Conservation (phyloP, 2,113 vertebrate species). For the Corythaixoides concolor region DNA sequence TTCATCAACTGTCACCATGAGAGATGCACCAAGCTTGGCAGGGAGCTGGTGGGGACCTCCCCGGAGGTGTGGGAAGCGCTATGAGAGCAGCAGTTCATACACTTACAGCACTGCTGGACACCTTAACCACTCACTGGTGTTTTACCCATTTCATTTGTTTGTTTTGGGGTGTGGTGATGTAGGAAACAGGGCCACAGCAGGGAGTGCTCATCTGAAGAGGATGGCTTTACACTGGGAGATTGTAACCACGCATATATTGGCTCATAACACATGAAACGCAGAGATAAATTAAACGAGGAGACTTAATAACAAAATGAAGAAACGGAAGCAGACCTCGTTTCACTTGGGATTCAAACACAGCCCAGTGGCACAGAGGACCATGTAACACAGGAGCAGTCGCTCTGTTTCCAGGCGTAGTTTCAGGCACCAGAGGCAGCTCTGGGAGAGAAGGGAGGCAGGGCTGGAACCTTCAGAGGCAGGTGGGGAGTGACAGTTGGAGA, state of each 20-base stretch:
- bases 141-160: neutral
- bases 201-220: neutral
- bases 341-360: neutral
- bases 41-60: neutral
- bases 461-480: neutral
- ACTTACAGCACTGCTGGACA: neutral
- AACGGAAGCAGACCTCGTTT: fast-evolving
- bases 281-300: neutral
- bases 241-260: fast-evolving
- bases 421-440: neutral
- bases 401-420: neutral
- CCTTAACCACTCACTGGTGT: neutral
- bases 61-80: neutral
- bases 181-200: neutral
- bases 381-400: fast-evolving
- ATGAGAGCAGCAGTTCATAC: neutral
- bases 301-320: neutral
- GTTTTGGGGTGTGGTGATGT: neutral
- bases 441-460: neutral
- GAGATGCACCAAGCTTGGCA: neutral
- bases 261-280: neutral
- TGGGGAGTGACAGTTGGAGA: neutral
- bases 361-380: neutral
- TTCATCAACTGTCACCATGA: neutral
- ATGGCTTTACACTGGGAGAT: neutral